Evolutionary conservation across 2,113 vertebrate species (phyloP).

Genomic region (Notechis scutatus): DNA sequence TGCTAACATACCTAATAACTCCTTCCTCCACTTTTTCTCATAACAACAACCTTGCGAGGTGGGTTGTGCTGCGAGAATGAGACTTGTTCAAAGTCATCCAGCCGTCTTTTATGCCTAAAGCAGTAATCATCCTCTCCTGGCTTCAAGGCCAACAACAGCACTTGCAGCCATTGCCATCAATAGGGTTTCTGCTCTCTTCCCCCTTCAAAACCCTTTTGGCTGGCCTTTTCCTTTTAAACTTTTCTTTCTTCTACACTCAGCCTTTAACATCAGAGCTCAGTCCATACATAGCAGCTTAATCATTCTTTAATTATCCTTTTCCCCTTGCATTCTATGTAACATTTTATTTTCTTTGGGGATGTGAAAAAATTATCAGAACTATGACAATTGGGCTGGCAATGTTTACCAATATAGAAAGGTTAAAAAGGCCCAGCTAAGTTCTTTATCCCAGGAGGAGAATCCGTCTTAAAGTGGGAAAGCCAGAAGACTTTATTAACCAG

Average conservation of each 20-base stretch:
- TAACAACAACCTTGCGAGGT: not conserved
- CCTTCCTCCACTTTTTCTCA: not conserved
- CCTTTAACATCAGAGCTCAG: not conserved
- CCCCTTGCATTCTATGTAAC: too few species aligned
- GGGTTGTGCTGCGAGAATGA: not conserved
- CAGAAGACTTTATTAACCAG: too few species aligned
- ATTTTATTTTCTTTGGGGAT: too few species aligned
- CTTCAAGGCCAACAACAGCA: not conserved
- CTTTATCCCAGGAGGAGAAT: too few species aligned
- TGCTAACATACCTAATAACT: not conserved
- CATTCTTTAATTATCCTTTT: too few species aligned
- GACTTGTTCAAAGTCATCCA: not conserved
- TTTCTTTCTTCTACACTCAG: not conserved
- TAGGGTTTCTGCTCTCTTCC: not conserved
- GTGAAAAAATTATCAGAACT: too few species aligned
- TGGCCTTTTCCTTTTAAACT: not conserved
- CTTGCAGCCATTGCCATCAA: not conserved
- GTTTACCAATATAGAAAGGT: too few species aligned
- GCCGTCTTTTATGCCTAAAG: too few species aligned
- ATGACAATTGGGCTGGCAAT: too few species aligned
- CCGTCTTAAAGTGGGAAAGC: too few species aligned
- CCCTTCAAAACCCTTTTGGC: not conserved
- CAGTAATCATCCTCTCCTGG: not conserved
- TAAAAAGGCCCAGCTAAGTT: too few species aligned
- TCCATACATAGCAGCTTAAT: too few species aligned